These are phyloP conservation scores for Thyatira batis DNA, from an alignment of 2,888 invertebrate genomes.

Conservation along the genomic window DNA sequence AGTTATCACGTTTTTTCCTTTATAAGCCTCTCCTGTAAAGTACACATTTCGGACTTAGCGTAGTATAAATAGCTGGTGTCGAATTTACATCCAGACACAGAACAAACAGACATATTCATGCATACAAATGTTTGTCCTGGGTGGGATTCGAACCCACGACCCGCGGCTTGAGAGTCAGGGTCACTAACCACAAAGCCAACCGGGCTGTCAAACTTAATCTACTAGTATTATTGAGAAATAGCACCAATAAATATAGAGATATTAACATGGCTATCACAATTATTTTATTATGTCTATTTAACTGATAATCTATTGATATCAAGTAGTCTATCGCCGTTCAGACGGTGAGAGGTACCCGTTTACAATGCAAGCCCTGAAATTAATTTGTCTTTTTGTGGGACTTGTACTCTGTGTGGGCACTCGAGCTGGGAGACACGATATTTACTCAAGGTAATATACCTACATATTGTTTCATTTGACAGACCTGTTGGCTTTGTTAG, in stretches of 20 bases:
- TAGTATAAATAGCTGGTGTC: too few species aligned
- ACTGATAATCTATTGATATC: background rate
- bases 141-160: too few species aligned
- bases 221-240: background rate
- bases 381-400: background rate
- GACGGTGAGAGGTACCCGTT: background rate
- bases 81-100: too few species aligned
- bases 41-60: too few species aligned
- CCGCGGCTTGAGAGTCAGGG: too few species aligned
- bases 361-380: background rate
- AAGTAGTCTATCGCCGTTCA: background rate
- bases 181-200: too few species aligned
- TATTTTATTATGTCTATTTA: background rate
- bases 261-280: background rate
- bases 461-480: background rate
- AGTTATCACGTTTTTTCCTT: too few species aligned
- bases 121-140: too few species aligned
- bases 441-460: constrained; percentile 13
- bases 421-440: constrained; percentile 19
- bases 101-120: too few species aligned
- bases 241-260: background rate
- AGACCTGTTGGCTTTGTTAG: too few species aligned
- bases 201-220: too few species aligned
- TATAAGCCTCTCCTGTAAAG: too few species aligned
- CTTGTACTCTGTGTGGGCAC: constrained; percentile 6